Base-by-base conservation (phyloP, 1,140 invertebrate species). In the Prorops nasuta region DNA sequence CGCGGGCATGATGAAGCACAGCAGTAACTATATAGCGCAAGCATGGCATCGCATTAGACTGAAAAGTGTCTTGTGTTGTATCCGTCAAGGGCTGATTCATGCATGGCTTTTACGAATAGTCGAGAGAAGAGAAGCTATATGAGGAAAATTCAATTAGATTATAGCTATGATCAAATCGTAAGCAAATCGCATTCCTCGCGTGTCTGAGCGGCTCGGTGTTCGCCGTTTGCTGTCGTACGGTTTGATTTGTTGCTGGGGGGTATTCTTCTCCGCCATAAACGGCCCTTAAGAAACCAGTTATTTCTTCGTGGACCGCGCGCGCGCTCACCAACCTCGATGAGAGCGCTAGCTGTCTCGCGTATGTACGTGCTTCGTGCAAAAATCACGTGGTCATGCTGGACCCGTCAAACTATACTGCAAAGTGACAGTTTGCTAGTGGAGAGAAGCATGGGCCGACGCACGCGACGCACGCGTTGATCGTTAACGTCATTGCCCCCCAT, bases 131-230 rank as follows among this genome's bases (percentile, higher is more conserved):
- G 39, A n/a, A 17, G n/a, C n/a, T n/a, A n/a, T n/a, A n/a, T n/a
- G n/a, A 21, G 14, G 39, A 19, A 60, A 60, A 59, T 59, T 59
- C 39, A 44, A 58, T 41, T 50, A 48, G 39, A 43, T 54, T 58
- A 60, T 41, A 15, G 51, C 24, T 28, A 4, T 28, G 24, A 4
- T 28, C n/a, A n/a, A n/a, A n/a, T 28, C 43, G 38, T 35, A 41
- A 49, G 24, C 50, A 43, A 60, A 60, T 52, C 41, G 42, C 58
- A 60, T 60, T 60, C 58, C 19, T 44, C 53, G 57, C 41, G 56
- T 47, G 40, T 41, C 41, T 34, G 28, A 42, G 41, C 55, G 43
- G 53, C 50, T 44, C 45, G 53, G 47, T 44, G 52, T 47, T 44
- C 41, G 40, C 40, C 52, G 47, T 45, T 51, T 40, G 41, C 48